phyloP scores from a whole-genome alignment of 2,113 vertebrate genomes.

The Malurus cyaneus region DNA sequence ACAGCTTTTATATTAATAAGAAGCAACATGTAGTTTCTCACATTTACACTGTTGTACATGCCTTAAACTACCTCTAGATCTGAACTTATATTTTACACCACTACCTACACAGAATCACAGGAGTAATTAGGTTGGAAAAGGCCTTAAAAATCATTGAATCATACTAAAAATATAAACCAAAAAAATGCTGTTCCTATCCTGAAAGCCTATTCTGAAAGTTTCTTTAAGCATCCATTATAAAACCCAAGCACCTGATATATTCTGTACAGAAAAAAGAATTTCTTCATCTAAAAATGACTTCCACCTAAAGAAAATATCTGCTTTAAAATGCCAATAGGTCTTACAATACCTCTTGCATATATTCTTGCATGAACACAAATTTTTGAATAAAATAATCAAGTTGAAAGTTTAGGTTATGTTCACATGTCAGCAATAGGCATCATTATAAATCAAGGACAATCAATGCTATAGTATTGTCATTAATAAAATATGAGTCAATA shows the following conservation, averaged over 20 bases:
- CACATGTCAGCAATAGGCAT: constrained; percentile 22
- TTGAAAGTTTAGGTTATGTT: constrained; percentile 21
- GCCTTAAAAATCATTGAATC: background rate
- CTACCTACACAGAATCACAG: background rate
- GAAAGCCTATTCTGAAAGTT: background rate
- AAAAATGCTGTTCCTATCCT: background rate
- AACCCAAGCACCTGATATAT: background rate
- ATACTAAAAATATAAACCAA: background rate
- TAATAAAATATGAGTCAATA: constrained; percentile 85
- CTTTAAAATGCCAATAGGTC: background rate
- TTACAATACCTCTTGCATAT: background rate
- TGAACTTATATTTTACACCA: background rate
- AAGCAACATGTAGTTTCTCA: background rate
- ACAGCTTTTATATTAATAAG: background rate
- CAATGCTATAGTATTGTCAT: constrained; percentile 79
- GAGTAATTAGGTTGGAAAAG: background rate
- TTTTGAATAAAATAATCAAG: constrained; percentile 43
- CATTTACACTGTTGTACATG: background rate
- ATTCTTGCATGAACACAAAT: background rate
- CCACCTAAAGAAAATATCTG: background rate
- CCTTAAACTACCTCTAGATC: background rate
- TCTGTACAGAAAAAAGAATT: background rate
- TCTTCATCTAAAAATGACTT: background rate
- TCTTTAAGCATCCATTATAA: background rate
- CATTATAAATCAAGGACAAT: constrained; percentile 83